Base-by-base conservation (phyloP, 2,113 vertebrate species). In the Dromiciops gliroides region DNA sequence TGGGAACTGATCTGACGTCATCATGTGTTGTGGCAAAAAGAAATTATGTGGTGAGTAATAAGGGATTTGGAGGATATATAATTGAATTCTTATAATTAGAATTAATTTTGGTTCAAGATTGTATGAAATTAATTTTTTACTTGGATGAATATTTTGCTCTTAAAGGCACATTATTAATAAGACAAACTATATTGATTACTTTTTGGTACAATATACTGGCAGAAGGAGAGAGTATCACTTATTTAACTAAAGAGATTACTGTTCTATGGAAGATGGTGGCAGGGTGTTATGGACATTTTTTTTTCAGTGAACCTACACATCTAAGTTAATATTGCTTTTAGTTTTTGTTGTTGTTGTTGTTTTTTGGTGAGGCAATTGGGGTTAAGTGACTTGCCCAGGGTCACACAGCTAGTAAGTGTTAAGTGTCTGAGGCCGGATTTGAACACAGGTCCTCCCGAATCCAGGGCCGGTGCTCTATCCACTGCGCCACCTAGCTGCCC, bases 1-100 rank as follows among this genome's bases (percentile, higher is more conserved):
- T 97, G 83, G 97, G 96, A 98, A 92, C 95, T 97, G 96, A 97
- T 95, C 92, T 97, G 97, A 96, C 94, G 95, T 97, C 97, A 98
- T 98, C 97, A 98, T 98, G 96, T 97, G 98, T 96, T 95, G 95
- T 96, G 97, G 96, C 92, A 96, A 98, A 94, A 97, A 97, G 92
- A 96, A 97, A 94, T 92, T 23, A 6, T 93, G 94, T 91, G 98
- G 98, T 99, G 96, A 98, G 98, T 96, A 50, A 23, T 92, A n/a
- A 89, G 8, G 25, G 93, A 52, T 95, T 97, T 22, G 47, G 23
- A 49, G 48, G 51, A 56, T 19, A 48, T 90, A 91, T 50, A 94
- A 60, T 37, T 28, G 50, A 92, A 51, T 60, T 89, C 10, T 2
- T 48, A 51, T 3, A 51, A 37, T 92, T 92, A 92, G 19, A 95